phyloP scores from a whole-genome alignment of 2,888 invertebrate species.

The Melitaea athalia region DNA sequence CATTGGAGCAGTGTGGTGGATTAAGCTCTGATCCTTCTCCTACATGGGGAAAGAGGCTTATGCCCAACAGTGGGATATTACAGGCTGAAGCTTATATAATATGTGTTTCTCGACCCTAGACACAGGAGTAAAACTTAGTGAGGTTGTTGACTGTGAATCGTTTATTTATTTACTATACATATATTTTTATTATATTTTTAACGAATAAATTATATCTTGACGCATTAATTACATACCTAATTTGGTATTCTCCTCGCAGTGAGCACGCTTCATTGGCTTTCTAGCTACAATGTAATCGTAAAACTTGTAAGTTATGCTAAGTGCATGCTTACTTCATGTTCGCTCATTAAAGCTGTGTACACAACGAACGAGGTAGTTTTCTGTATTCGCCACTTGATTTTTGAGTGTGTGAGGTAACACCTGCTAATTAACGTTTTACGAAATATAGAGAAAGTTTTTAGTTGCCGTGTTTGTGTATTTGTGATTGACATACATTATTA shows the following conservation, averaged over 20 bases:
- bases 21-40: too few species aligned
- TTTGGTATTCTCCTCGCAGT: background rate
- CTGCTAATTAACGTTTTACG: background rate
- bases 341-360: conserved; percentile 14
- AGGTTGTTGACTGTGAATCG: too few species aligned
- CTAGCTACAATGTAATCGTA: conserved; percentile 20
- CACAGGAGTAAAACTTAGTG: too few species aligned
- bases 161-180: background rate
- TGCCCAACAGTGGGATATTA: too few species aligned
- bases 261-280: conserved; percentile 19
- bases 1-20: too few species aligned
- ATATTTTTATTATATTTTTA: too few species aligned
- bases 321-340: conserved; percentile 23
- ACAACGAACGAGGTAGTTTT: conserved; percentile 1
- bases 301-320: conserved; percentile 29
- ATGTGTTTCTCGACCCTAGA: too few species aligned
- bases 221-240: background rate
- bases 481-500: too few species aligned
- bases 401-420: background rate
- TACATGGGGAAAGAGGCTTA: too few species aligned
- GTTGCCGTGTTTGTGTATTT: too few species aligned
- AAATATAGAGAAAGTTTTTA: background rate
- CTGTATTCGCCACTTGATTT: background rate
- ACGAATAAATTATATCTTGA: background rate
- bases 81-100: too few species aligned